Evolutionary conservation across 2,113 vertebrate species (phyloP).

Genomic region (Galemys pyrenaicus): DNA sequence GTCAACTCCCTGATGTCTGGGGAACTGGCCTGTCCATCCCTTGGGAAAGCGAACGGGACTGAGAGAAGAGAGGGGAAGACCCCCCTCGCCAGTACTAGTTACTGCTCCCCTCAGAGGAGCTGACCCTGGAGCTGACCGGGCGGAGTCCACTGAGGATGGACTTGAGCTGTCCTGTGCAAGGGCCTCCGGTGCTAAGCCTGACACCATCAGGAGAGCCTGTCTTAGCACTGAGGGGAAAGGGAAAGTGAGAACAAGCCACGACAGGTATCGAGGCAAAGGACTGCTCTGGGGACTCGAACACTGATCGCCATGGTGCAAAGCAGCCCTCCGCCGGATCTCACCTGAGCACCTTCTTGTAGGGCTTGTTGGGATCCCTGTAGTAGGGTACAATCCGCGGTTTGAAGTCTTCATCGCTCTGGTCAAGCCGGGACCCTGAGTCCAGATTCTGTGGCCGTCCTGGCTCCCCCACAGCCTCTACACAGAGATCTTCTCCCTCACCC

Average conservation of each 20-base stretch:
- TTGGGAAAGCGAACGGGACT: background rate
- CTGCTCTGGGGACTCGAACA: accelerated
- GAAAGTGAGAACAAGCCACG: background rate
- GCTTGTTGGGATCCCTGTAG: constrained; percentile 92
- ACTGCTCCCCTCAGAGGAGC: background rate
- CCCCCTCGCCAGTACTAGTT: background rate
- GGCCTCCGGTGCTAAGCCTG: background rate
- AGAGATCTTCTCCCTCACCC: constrained; percentile 87
- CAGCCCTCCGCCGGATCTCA: constrained; percentile 66
- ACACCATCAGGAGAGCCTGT: background rate
- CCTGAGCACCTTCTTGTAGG: constrained; percentile 96
- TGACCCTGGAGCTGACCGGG: background rate
- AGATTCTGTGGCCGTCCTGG: constrained; percentile 74
- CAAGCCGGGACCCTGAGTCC: constrained; percentile 67
- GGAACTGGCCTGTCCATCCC: background rate
- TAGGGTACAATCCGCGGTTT: constrained; percentile 95
- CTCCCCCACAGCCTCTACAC: constrained; percentile 82
- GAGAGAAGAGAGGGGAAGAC: background rate
- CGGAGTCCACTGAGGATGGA: background rate
- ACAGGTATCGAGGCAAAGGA: background rate
- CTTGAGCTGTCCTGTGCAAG: background rate
- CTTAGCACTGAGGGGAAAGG: background rate
- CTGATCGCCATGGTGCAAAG: accelerated
- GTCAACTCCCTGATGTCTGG: background rate
- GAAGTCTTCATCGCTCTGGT: constrained; percentile 83